Conservation (phyloP, 2,888 invertebrate species). For the Podabrus alpinus region DNA sequence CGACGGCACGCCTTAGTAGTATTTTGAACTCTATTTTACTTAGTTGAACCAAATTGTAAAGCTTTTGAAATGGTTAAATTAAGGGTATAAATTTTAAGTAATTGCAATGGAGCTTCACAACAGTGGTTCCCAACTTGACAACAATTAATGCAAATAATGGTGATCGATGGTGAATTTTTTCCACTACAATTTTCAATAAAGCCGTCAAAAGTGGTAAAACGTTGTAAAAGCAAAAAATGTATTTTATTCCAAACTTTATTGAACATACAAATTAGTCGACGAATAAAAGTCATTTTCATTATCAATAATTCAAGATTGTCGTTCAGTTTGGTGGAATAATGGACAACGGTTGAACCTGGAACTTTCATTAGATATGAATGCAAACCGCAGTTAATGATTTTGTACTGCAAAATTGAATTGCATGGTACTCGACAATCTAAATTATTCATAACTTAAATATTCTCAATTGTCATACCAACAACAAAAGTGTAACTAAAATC, state of each 20-base stretch:
- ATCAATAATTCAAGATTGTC: constrained; percentile 23
- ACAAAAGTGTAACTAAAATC: not conserved
- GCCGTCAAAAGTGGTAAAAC: not conserved
- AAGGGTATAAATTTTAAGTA: not conserved
- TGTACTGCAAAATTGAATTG: not conserved
- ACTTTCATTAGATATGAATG: constrained; percentile 15
- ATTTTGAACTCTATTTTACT: not conserved
- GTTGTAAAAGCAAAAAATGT: not conserved
- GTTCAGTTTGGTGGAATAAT: not conserved
- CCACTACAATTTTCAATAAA: not conserved
- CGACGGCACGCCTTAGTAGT: not conserved
- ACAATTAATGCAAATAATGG: not conserved
- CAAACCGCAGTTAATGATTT: constrained; percentile 20
- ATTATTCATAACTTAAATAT: not conserved
- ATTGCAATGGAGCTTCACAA: not conserved
- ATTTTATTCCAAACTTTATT: not conserved
- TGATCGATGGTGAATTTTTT: not conserved
- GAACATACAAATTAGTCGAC: constrained; percentile 21
- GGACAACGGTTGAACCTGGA: constrained; percentile 13
- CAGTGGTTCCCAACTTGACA: not conserved
- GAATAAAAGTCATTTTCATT: constrained; percentile 29
- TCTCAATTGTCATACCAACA: not conserved
- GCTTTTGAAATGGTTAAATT: not conserved
- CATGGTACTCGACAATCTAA: not conserved
- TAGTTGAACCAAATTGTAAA: not conserved